Evolutionary conservation across 2,888 invertebrate species (phyloP).

Genomic region (Drosophila aldrichi): DNA sequence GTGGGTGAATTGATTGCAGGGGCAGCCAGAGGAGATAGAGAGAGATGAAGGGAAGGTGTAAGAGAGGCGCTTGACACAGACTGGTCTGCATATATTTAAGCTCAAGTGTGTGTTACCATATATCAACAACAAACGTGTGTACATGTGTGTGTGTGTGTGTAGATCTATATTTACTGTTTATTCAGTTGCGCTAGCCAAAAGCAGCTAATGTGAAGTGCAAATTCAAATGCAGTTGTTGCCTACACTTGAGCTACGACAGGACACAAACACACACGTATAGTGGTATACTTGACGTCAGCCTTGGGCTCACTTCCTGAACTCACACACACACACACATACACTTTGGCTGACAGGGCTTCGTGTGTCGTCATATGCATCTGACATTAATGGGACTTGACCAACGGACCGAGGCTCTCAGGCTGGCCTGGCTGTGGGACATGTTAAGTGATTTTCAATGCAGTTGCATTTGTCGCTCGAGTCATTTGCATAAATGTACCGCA

Average conservation of each 20-base stretch:
- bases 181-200: conserved; percentile 31
- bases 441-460: conserved; percentile 78
- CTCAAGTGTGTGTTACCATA: conserved; percentile 8
- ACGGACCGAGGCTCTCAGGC: not conserved
- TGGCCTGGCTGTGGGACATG: conserved; percentile 10
- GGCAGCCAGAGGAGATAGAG: not conserved
- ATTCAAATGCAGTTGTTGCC: conserved; percentile 52
- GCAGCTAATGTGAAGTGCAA: conserved; percentile 57
- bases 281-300: conserved; percentile 42
- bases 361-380: conserved; percentile 41
- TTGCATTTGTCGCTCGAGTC: conserved; percentile 59
- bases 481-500: conserved; percentile 66
- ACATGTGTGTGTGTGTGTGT: not conserved
- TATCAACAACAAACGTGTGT: conserved; percentile 7
- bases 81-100: conserved; percentile 46
- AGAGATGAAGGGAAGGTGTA: not conserved
- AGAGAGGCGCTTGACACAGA: conserved; percentile 16
- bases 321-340: conserved; percentile 14
- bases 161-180: conserved; percentile 20
- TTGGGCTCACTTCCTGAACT: conserved; percentile 23
- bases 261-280: conserved; percentile 4
- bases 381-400: conserved; percentile 44
- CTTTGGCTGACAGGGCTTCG: conserved; percentile 1
- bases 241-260: conserved; percentile 51
- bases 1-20: conserved; percentile 47